These are phyloP conservation scores for Myxocyprinus asiaticus DNA, from an alignment of 2,113 vertebrate genomes.

Conservation along the genomic window DNA sequence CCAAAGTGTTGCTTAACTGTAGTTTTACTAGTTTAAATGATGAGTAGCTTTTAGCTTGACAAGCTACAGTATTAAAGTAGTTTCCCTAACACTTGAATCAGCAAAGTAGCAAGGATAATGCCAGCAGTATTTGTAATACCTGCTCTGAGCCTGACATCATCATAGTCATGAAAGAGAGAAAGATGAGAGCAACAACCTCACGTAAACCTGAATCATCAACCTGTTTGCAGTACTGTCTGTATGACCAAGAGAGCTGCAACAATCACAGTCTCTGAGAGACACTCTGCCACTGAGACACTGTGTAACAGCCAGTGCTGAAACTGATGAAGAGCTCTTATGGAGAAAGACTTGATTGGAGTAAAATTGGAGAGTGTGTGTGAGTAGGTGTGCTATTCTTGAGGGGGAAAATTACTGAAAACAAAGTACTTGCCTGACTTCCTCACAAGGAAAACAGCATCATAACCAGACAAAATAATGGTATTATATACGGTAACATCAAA, in stretches of 20 bases:
- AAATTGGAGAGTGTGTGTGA: conserved; percentile 41
- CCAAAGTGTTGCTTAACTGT: too few relatives aligned
- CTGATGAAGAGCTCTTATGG: conserved; percentile 43
- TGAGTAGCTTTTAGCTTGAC: too few relatives aligned
- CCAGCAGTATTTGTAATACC: too few relatives aligned
- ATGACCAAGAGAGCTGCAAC: too few relatives aligned
- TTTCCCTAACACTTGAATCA: too few relatives aligned
- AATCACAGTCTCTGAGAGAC: too few relatives aligned
- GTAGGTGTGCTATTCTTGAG: conserved; percentile 31
- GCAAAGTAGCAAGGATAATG: too few relatives aligned
- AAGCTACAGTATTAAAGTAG: too few relatives aligned
- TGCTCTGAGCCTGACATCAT: neutral
- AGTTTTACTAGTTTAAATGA: too few relatives aligned
- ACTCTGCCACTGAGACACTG: neutral
- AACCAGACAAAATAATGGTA: neutral
- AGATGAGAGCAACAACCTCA: neutral
- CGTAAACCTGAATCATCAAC: neutral
- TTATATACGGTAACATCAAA: too few relatives aligned
- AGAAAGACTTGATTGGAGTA: conserved; percentile 17
- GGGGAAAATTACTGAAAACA: conserved; percentile 3
- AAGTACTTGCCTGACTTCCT: conserved; percentile 14
- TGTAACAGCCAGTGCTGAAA: conserved; percentile 13
- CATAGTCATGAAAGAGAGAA: neutral
- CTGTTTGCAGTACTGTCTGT: neutral
- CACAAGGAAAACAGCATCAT: neutral